Evolutionary conservation across 2,113 vertebrate genomes (phyloP).

Genomic region (Chaenocephalus aceratus): DNA sequence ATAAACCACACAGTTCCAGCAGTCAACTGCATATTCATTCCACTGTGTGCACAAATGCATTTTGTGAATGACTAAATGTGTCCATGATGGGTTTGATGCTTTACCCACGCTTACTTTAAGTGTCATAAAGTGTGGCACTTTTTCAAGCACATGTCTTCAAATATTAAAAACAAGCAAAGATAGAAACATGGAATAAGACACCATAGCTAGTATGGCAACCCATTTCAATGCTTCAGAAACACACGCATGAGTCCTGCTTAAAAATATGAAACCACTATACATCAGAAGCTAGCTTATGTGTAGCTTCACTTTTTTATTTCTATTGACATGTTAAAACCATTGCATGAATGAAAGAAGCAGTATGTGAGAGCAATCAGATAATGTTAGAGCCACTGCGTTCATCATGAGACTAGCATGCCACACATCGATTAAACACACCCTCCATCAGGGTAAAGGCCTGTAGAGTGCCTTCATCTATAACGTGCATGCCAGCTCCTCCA

Average conservation of each 20-base stretch:
- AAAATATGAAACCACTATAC: neutral
- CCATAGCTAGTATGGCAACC: neutral
- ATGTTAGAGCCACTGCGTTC: conserved; percentile 13
- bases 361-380: conserved; percentile 1
- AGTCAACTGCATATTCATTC: neutral
- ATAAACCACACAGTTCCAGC: neutral
- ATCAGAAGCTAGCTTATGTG: neutral
- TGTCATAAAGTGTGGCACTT: conserved; percentile 2
- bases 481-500: conserved; percentile 45
- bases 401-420: conserved; percentile 29
- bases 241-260: neutral
- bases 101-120: neutral
- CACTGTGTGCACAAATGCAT: neutral
- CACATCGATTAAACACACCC: conserved; percentile 53
- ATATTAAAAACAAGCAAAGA: neutral
- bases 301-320: neutral
- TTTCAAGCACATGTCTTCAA: neutral
- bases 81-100: neutral
- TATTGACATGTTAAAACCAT: neutral
- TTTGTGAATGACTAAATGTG: neutral
- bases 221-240: neutral
- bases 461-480: conserved; percentile 60
- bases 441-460: conserved; percentile 43
- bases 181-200: neutral
- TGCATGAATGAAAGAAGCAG: neutral